These are phyloP conservation scores for Tribolium madens DNA, from an alignment of 1,140 invertebrate species.

Conservation along the genomic window DNA sequence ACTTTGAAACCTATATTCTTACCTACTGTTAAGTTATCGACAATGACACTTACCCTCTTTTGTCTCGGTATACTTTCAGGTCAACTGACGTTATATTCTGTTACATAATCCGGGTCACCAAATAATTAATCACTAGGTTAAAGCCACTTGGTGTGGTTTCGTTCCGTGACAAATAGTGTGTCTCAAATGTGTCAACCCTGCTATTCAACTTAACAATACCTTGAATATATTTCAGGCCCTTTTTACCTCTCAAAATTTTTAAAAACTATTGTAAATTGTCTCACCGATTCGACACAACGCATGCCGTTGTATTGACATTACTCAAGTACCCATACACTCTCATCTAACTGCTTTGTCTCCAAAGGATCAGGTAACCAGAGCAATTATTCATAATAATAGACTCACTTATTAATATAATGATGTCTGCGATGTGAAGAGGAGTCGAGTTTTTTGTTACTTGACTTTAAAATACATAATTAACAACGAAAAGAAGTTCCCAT, in stretches of 20 bases:
- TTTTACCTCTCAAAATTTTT: conserved; percentile 52
- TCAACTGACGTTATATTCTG: conserved; percentile 52
- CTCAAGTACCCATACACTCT: conserved; percentile 49
- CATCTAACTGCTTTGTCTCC: conserved; percentile 29
- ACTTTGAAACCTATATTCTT: too few species aligned
- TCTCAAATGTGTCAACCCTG: conserved; percentile 59
- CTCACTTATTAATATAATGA: conserved; percentile 2
- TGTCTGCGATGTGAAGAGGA: too few species aligned
- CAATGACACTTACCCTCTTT: conserved; percentile 54
- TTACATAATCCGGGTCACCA: conserved; percentile 56
- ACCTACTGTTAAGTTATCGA: not conserved
- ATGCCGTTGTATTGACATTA: conserved; percentile 48
- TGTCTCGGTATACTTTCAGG: conserved; percentile 51
- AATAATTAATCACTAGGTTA: conserved; percentile 57
- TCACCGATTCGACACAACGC: conserved; percentile 48
- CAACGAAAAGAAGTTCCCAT: too few species aligned
- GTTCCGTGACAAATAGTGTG: conserved; percentile 59
- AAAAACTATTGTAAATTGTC: conserved; percentile 57
- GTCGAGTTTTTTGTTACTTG: too few species aligned
- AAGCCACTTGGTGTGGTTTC: conserved; percentile 53
- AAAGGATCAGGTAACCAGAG: conserved; percentile 31
- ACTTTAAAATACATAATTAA: too few species aligned
- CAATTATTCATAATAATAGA: conserved; percentile 39
- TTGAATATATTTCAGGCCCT: conserved; percentile 54
- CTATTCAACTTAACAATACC: conserved; percentile 49